phyloP scores from a whole-genome alignment of 2,888 invertebrate species.

The Ptychoptera albimana region DNA sequence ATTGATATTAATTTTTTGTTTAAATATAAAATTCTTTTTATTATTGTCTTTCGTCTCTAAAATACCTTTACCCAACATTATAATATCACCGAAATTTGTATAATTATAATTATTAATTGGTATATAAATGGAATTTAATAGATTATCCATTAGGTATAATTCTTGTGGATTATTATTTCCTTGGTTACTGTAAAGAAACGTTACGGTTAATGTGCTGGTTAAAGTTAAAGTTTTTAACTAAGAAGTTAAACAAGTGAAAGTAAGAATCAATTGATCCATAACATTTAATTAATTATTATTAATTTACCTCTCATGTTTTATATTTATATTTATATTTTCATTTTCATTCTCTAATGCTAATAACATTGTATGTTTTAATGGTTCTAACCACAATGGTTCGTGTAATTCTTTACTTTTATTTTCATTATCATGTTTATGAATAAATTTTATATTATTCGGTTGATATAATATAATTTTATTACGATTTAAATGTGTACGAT shows the following conservation, averaged over 20 bases:
- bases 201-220: too few relatives aligned
- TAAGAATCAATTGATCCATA: too few relatives aligned
- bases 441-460: conserved; percentile 5
- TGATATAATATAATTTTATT: conserved; percentile 26
- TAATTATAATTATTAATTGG: conserved; percentile 9
- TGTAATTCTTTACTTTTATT: neutral
- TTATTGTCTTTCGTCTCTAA: conserved; percentile 34
- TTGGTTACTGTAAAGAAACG: too few relatives aligned
- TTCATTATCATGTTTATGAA: neutral
- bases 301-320: too few relatives aligned
- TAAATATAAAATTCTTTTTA: conserved; percentile 10
- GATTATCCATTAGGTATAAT: too few relatives aligned
- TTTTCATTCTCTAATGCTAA: conserved; percentile 35
- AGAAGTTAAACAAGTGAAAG: too few relatives aligned
- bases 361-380: conserved; percentile 48
- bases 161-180: too few relatives aligned
- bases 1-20: neutral
- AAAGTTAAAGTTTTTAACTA: too few relatives aligned
- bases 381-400: conserved; percentile 42
- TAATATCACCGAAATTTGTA: conserved; percentile 43
- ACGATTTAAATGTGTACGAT: conserved; percentile 18
- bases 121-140: too few relatives aligned
- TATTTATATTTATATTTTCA: conserved; percentile 12
- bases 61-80: conserved; percentile 46
- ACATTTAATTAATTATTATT: too few relatives aligned